Percentiles rank a stretch among this genome's conserved stretches.
Evolutionary conservation across 2,888 invertebrate genomes (phyloP).

Genomic region (Habroteleia sp.): DNA sequence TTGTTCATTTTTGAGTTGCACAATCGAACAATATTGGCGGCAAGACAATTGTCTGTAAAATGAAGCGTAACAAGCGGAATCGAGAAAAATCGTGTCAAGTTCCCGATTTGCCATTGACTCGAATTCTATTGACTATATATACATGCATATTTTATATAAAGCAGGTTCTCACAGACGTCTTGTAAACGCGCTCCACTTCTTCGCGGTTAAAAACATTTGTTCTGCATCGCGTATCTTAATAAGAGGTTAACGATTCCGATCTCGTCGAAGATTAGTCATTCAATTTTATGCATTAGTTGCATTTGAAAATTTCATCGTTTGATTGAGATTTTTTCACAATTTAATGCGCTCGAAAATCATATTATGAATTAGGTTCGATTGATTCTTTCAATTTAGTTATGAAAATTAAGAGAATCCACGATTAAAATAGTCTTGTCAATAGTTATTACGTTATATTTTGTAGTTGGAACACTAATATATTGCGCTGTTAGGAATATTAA

Average conservation of each 20-base stretch:
- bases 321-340: too few relatives aligned
- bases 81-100: slow-evolving; percentile 61
- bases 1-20: not conserved
- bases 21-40: not conserved
- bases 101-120: slow-evolving; percentile 61
- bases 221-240: slow-evolving; percentile 31
- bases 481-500: too few relatives aligned
- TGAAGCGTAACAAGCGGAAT: slow-evolving; percentile 21
- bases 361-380: too few relatives aligned
- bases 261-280: slow-evolving; percentile 8
- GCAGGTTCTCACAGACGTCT: slow-evolving; percentile 43
- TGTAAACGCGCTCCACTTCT: slow-evolving; percentile 60
- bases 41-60: slow-evolving; percentile 1
- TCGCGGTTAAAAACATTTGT: slow-evolving; percentile 40
- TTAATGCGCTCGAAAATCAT: too few relatives aligned
- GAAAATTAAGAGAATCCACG: too few relatives aligned
- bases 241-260: slow-evolving; percentile 50
- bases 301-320: slow-evolving; percentile 12
- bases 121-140: slow-evolving; percentile 47
- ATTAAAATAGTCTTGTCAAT: too few relatives aligned
- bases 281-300: slow-evolving; percentile 11
- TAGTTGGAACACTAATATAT: too few relatives aligned
- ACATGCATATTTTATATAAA: slow-evolving; percentile 36
- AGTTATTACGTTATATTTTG: too few relatives aligned
- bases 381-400: too few relatives aligned